Evolutionary conservation across 2,113 vertebrate species (phyloP), one percentile per base, ranked within the genome.

Genomic region (Chaetorhynchus papuensis): DNA sequence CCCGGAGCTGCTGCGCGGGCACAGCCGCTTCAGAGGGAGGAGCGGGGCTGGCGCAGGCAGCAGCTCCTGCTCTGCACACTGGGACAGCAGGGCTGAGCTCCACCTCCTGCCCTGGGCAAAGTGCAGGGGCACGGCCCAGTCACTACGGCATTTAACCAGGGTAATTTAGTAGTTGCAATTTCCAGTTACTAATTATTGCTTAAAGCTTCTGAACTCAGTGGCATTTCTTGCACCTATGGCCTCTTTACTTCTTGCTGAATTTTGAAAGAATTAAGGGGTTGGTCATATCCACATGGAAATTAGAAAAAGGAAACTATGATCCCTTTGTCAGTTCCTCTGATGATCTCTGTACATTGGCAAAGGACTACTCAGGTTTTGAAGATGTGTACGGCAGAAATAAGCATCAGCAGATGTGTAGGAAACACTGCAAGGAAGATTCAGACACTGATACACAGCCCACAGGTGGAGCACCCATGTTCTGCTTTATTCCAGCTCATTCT

Each of bases 131-230:
- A 28, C 10, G 13, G 83, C 76, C 56, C 26, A 19, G 54, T 56
- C 80, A 6, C 50, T 0, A 9, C 56, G 49, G 9, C 54, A 1
- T 41, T 39, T 23, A 53, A 54, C 0, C 1, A 12, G 39, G 6
- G 6, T 39, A 11, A 53, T 72, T 56, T 13, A n/a, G 20, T 11
- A 23, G 33, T 1, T 39, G 66, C 63, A 26, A 27, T 72, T 75
- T 63, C 71, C 80, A 54, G 33, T 22, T 12, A n/a, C 21, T 83
- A 66, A 74, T 69, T 56, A 63, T 11, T 66, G 44, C 86, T 69
- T 19, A 52, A 54, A 81, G 54, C 64, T 70, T 65, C 79, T 65
- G 57, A 74, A 37, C 54, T 83, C 42, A 1, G 31, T 14, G 59
- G 19, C 68, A 7, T 30, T 76, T 80, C 66, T 79, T 57, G 70